Conservation (phyloP, 2,113 vertebrate genomes). For the Sardina pilchardus region DNA sequence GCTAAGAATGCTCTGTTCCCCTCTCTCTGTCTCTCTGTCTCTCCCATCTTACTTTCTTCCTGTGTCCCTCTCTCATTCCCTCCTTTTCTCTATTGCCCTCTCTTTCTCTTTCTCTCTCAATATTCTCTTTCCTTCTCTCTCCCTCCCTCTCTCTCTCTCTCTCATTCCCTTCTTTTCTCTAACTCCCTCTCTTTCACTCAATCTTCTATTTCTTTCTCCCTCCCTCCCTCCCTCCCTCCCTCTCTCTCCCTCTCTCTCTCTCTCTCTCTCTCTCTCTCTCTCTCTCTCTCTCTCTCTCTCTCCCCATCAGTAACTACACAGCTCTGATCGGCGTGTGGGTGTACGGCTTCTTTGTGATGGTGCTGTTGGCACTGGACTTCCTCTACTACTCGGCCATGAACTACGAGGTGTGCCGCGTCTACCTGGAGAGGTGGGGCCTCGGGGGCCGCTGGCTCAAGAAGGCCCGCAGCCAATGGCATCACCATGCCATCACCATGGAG, state of each 20-base stretch:
- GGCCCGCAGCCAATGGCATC: conserved; percentile 80
- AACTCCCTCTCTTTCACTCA: not conserved
- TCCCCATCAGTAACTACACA: conserved; percentile 42
- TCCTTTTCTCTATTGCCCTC: too few relatives aligned
- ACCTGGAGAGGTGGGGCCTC: conserved; percentile 93
- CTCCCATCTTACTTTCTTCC: not conserved
- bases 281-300: not conserved
- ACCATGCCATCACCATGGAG: conserved; percentile 36
- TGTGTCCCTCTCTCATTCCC: not conserved
- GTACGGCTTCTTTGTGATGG: conserved; percentile 94
- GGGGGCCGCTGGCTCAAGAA: conserved; percentile 91
- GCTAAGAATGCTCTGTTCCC: not conserved
- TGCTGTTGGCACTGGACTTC: conserved; percentile 90
- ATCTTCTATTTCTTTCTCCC: not conserved
- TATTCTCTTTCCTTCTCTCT: not conserved
- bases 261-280: not conserved
- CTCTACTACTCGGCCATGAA: conserved; percentile 98
- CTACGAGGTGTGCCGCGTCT: conserved; percentile 91
- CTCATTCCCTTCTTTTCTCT: not conserved
- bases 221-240: not conserved
- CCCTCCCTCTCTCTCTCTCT: not conserved
- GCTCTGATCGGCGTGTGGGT: conserved; percentile 83
- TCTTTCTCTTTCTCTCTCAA: too few relatives aligned
- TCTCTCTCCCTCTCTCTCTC: not conserved
- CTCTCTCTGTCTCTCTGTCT: not conserved